phyloP scores from a whole-genome alignment of 2,888 invertebrate genomes.

The Agrochola litura region DNA sequence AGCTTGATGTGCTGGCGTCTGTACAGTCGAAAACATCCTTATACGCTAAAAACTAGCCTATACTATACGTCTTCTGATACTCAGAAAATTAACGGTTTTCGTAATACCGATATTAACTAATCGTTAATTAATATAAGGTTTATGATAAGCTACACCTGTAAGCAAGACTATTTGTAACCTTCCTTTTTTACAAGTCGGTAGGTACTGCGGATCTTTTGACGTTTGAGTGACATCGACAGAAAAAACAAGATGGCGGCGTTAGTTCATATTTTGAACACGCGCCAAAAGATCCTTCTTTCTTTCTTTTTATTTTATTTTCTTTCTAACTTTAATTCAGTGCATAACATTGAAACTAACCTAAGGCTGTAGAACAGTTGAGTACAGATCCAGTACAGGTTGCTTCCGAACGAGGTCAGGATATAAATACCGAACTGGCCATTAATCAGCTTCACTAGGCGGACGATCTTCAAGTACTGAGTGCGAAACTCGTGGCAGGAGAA shows the following conservation, averaged over 20 bases:
- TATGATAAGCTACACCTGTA: background rate
- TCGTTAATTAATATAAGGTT: background rate
- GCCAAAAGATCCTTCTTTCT: background rate
- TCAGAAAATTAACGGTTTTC: background rate
- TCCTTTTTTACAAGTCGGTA: background rate
- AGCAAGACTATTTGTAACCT: background rate
- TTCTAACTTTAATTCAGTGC: background rate
- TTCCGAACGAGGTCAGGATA: slow-evolving; percentile 91
- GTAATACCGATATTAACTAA: background rate
- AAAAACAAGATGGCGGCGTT: background rate
- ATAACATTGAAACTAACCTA: slow-evolving; percentile 80
- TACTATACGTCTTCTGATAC: background rate
- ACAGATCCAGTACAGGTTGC: slow-evolving; percentile 93
- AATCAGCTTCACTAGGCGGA: slow-evolving; percentile 88
- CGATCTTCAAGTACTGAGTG: slow-evolving; percentile 90
- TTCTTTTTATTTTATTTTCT: too few species aligned
- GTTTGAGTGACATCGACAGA: background rate
- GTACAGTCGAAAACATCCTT: background rate
- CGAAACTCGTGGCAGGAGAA: slow-evolving; percentile 85
- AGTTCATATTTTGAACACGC: background rate
- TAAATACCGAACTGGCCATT: slow-evolving; percentile 91
- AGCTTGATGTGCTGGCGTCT: too few species aligned
- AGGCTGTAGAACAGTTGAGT: slow-evolving; percentile 92
- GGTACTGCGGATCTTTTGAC: background rate
- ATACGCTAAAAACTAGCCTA: background rate